A percentile compares a stretch with the other conserved stretches of the same genome.
These are phyloP conservation scores for Helobdella robusta DNA, from an alignment of 2,888 invertebrate species.

Conservation along the genomic window DNA sequence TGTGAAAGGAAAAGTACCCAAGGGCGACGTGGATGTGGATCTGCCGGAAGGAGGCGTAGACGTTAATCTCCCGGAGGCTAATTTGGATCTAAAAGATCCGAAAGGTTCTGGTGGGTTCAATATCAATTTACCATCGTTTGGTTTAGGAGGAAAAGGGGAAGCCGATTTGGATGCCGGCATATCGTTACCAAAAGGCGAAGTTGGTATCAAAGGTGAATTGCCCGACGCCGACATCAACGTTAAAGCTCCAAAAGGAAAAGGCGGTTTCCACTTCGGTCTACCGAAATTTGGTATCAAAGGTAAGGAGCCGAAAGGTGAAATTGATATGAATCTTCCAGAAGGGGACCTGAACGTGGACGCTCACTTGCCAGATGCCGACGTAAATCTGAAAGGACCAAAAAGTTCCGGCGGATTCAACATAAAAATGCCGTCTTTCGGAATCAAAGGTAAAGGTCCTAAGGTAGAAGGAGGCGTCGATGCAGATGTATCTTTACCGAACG, in stretches of 20 bases:
- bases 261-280: conserved; percentile 6
- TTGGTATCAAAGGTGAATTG: conserved; percentile 1
- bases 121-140: conserved; percentile 20
- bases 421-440: conserved; percentile 10
- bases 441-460: conserved; percentile 19
- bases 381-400: conserved; percentile 17
- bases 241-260: conserved; percentile 19
- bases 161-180: not conserved
- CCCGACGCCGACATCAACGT: conserved; percentile 22
- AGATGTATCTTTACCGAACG: conserved; percentile 19
- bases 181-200: conserved; percentile 2
- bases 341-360: conserved; percentile 6
- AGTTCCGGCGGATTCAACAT: conserved; percentile 17
- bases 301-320: conserved; percentile 10
- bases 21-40: conserved; percentile 17
- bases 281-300: conserved; percentile 12
- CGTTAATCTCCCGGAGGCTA: conserved; percentile 9
- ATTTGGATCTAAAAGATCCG: conserved; percentile 18
- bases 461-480: not conserved
- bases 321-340: conserved; percentile 9
- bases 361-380: not conserved
- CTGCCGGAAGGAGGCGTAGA: conserved; percentile 16
- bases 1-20: conserved; percentile 18
- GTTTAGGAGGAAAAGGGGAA: conserved; percentile 19
- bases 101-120: conserved; percentile 23